These are phyloP conservation scores for Lochmaea crataegi DNA, from an alignment of 2,888 invertebrate genomes.

Conservation along the genomic window DNA sequence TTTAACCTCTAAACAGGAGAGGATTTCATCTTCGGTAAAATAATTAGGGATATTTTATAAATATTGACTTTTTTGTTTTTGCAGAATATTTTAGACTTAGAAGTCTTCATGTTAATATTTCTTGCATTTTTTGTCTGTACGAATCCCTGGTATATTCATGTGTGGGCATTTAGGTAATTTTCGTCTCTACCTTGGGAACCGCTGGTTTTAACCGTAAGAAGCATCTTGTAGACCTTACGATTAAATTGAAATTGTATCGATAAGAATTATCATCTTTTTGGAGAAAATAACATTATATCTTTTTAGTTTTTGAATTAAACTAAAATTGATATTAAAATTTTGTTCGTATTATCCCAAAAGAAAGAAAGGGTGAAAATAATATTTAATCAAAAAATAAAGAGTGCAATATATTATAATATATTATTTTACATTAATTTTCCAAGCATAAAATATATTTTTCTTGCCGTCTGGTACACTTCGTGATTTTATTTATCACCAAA, in stretches of 20 bases:
- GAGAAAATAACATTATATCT: neutral
- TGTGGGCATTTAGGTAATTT: neutral
- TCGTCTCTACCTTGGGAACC: neutral
- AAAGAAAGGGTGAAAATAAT: constrained; percentile 9
- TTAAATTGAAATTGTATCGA: neutral
- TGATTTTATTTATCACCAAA: neutral
- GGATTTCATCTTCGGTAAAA: no score
- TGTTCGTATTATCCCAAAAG: neutral
- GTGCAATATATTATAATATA: constrained; percentile 1
- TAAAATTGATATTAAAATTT: neutral
- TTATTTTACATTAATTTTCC: no score
- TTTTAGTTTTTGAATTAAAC: neutral
- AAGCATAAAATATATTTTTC: neutral
- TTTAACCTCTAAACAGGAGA: no score
- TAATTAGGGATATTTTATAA: no score
- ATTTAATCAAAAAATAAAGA: neutral
- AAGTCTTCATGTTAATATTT: no score
- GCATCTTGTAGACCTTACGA: constrained; percentile 10
- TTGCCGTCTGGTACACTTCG: neutral
- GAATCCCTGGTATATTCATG: no score
- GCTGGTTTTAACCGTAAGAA: neutral
- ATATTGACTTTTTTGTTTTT: no score
- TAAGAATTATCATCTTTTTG: neutral
- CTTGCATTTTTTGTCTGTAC: no score
- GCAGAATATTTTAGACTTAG: no score